These are phyloP conservation scores for Rynchops niger DNA, from an alignment of 2,113 vertebrate genomes.

Conservation along the genomic window DNA sequence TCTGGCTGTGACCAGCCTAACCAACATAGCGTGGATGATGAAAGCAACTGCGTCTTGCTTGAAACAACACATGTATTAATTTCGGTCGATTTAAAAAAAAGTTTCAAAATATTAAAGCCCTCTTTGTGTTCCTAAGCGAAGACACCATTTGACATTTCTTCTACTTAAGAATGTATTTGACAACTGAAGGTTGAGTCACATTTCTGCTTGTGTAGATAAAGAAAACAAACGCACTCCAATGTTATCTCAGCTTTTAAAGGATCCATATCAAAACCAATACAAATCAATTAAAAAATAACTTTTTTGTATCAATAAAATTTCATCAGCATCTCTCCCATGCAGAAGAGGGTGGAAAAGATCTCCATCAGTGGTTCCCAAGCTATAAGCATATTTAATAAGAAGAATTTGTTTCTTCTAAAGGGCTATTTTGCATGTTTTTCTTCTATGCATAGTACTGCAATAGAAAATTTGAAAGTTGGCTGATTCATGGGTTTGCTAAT, in stretches of 20 bases:
- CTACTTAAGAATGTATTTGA: not conserved
- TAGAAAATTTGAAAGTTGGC: not conserved
- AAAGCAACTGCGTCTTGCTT: not conserved
- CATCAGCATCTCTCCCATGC: not conserved
- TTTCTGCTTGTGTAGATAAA: not conserved
- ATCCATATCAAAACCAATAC: not conserved
- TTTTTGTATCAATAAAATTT: not conserved
- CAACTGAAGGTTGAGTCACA: not conserved
- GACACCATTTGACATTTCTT: not conserved
- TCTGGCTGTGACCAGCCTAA: not conserved
- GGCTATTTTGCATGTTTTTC: not conserved
- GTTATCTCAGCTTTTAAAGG: not conserved
- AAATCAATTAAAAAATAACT: not conserved
- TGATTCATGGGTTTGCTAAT: not conserved
- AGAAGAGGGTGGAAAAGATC: not conserved
- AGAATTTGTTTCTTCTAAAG: not conserved
- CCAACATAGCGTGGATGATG: not conserved
- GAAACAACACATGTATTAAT: not conserved
- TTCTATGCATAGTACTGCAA: not conserved
- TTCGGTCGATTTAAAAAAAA: not conserved
- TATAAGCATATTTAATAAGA: not conserved
- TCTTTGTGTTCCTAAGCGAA: not conserved
- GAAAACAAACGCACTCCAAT: not conserved
- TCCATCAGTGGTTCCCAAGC: not conserved
- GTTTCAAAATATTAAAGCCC: not conserved